Evolutionary conservation across 1,140 invertebrate genomes (phyloP).

Genomic region (Aethina tumida): DNA sequence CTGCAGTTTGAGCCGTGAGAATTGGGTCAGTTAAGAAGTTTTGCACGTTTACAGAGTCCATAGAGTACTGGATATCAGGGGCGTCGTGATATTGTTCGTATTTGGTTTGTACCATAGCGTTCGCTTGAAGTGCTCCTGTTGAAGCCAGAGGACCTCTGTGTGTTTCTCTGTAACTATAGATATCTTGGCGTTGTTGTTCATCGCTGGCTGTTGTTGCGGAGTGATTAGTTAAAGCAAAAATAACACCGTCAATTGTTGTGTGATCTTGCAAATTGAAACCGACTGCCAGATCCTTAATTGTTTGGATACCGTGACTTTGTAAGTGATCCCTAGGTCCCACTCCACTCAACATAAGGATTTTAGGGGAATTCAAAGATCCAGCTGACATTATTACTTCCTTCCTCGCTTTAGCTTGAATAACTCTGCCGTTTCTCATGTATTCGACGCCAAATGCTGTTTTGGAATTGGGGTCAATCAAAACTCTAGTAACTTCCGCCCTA

Average conservation of each 20-base stretch:
- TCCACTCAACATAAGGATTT: slow-evolving; percentile 65
- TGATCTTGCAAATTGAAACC: slow-evolving; percentile 78
- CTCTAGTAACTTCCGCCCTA: slow-evolving; percentile 55
- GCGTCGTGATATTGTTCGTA: slow-evolving; percentile 29
- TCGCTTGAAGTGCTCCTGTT: slow-evolving; percentile 39
- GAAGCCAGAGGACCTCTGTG: slow-evolving; percentile 40
- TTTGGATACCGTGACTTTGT: slow-evolving; percentile 43
- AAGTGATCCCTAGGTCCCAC: slow-evolving; percentile 56
- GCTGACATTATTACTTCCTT: slow-evolving; percentile 67
- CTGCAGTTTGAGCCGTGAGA: slow-evolving; percentile 37
- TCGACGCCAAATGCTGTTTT: slow-evolving; percentile 62
- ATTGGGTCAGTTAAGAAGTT: slow-evolving; percentile 39
- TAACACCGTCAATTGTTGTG: slow-evolving; percentile 44
- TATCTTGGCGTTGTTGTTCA: slow-evolving; percentile 42
- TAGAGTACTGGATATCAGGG: slow-evolving; percentile 56
- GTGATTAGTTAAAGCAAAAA: slow-evolving; percentile 43
- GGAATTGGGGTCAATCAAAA: slow-evolving; percentile 59
- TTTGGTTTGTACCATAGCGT: slow-evolving; percentile 44
- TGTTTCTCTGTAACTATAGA: slow-evolving; percentile 39
- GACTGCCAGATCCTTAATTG: slow-evolving; percentile 51
- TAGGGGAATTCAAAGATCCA: slow-evolving; percentile 60
- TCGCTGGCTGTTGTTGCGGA: slow-evolving; percentile 41
- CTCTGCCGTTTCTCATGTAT: slow-evolving; percentile 41
- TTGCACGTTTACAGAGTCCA: slow-evolving; percentile 43
- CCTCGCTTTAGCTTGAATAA: slow-evolving; percentile 39